Percentiles rank a stretch among this genome's conserved stretches.
Evolutionary conservation across 92 coral and sea anemone species (phyloP).

Genomic region (Micromussa lordhowensis): DNA sequence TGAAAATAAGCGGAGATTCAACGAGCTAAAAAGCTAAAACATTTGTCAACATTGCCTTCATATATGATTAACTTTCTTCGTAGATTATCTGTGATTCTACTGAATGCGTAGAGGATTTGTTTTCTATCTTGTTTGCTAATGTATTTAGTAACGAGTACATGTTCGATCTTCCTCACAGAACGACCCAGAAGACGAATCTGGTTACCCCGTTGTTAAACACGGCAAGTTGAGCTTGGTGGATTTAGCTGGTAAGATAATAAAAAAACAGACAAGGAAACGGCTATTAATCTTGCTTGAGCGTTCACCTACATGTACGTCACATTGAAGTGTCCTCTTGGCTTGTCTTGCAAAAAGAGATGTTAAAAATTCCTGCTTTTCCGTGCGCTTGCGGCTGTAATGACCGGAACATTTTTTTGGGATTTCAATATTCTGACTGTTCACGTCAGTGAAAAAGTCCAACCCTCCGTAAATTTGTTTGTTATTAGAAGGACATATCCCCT

Average conservation of each 20-base stretch:
- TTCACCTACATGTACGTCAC: background rate
- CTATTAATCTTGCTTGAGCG: background rate
- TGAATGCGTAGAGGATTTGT: background rate
- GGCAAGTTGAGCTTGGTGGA: conserved; percentile 97
- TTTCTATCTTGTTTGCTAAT: background rate
- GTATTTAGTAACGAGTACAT: background rate
- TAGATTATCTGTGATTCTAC: background rate
- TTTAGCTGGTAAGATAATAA: conserved; percentile 82
- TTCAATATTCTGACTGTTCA: background rate
- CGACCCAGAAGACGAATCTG: conserved; percentile 85
- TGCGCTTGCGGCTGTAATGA: background rate
- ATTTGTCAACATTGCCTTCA: background rate
- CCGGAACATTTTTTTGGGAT: background rate
- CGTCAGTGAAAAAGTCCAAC: background rate
- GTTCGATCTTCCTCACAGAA: conserved; percentile 39
- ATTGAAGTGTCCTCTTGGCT: background rate
- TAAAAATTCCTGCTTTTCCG: background rate
- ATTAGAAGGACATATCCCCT: background rate
- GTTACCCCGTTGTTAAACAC: conserved; percentile 82
- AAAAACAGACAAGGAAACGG: background rate
- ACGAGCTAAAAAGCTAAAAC: background rate
- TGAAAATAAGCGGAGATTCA: background rate
- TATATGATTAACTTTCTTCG: background rate
- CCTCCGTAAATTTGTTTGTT: background rate
- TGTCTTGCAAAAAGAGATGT: background rate